A percentile compares a stretch with the other conserved stretches of the same genome.
These are phyloP conservation scores for Hoplodrina blanda DNA, from an alignment of 2,888 invertebrate genomes.

Conservation along the genomic window DNA sequence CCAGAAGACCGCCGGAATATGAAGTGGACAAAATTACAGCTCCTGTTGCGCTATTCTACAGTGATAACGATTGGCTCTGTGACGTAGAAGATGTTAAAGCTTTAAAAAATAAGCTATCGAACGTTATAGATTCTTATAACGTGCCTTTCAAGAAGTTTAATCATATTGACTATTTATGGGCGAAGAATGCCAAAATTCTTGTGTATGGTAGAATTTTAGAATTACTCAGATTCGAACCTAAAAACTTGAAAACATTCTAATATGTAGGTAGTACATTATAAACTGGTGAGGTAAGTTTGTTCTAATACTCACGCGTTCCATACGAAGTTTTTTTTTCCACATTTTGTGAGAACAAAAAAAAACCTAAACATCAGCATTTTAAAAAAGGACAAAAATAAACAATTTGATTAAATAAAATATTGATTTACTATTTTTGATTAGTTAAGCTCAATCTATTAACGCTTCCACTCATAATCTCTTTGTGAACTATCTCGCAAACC, in stretches of 20 bases:
- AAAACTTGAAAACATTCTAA: background rate
- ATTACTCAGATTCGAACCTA: slow-evolving; percentile 32
- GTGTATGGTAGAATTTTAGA: slow-evolving; percentile 53
- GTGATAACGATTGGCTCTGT: slow-evolving; percentile 65
- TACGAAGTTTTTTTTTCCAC: no score
- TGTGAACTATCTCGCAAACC: no score
- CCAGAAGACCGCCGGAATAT: slow-evolving; percentile 60
- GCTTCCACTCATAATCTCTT: no score
- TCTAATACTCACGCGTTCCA: no score
- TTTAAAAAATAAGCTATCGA: slow-evolving; percentile 55
- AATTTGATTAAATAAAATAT: no score
- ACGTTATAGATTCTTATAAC: slow-evolving; percentile 57
- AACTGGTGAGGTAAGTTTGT: no score
- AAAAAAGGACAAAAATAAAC: no score
- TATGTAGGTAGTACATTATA: no score
- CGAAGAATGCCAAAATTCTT: slow-evolving; percentile 57
- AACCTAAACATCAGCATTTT: no score
- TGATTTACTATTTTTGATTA: no score
- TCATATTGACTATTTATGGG: slow-evolving; percentile 69
- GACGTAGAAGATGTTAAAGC: slow-evolving; percentile 55
- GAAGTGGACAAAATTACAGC: slow-evolving; percentile 57
- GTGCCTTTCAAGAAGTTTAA: slow-evolving; percentile 60
- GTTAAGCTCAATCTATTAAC: no score
- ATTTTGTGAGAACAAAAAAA: no score
- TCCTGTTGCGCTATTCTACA: slow-evolving; percentile 62